Evolutionary conservation across 2,888 invertebrate genomes (phyloP).

Genomic region (Rutpela maculata): DNA sequence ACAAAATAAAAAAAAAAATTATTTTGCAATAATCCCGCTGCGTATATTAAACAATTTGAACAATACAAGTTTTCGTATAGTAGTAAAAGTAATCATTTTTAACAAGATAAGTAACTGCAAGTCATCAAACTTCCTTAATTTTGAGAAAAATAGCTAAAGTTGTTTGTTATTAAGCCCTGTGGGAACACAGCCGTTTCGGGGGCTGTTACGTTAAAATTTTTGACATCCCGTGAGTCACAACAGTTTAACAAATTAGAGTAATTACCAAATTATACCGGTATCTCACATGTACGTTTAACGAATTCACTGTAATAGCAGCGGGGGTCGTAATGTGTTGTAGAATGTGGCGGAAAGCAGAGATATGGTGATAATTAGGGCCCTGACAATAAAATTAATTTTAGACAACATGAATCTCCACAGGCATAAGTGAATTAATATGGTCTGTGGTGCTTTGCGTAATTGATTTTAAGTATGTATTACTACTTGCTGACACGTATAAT

Average conservation of each 20-base stretch:
- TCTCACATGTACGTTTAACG: slow-evolving; percentile 4
- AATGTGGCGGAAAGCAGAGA: slow-evolving; percentile 7
- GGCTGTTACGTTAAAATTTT: not conserved
- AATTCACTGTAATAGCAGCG: slow-evolving; percentile 1
- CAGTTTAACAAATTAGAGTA: slow-evolving; percentile 1
- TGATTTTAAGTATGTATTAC: no score
- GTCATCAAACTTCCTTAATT: not conserved
- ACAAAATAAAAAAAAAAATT: no score
- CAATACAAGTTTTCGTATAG: no score
- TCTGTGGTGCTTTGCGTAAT: not conserved
- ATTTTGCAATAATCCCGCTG: no score
- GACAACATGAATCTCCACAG: slow-evolving; percentile 1
- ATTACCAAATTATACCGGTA: slow-evolving; percentile 7
- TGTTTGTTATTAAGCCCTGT: not conserved
- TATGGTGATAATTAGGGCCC: slow-evolving; percentile 15
- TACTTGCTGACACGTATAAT: no score
- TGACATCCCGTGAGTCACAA: slow-evolving; percentile 2
- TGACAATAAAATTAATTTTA: slow-evolving; percentile 24
- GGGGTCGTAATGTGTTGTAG: slow-evolving; percentile 7
- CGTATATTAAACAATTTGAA: no score
- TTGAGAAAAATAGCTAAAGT: not conserved
- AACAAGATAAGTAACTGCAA: not conserved
- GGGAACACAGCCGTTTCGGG: not conserved
- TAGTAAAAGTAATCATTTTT: no score
- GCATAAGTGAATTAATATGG: slow-evolving; percentile 43